Conservation (phyloP, 2,888 invertebrate genomes). For the Podabrus alpinus region DNA sequence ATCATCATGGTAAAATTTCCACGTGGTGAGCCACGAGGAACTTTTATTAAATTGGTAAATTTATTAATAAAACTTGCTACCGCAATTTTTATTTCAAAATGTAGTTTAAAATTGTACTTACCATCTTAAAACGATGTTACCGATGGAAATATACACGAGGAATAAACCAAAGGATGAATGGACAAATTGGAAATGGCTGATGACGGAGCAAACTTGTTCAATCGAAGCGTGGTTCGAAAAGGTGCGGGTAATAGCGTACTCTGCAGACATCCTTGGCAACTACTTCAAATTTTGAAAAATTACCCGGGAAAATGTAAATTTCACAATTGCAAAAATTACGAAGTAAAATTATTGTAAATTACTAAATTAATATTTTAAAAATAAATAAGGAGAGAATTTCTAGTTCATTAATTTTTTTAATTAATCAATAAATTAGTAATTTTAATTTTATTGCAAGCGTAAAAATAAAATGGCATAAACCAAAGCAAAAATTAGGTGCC, state of each 20-base stretch:
- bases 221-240: neutral
- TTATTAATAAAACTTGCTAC: neutral
- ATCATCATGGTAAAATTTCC: conserved; percentile 64
- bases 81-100: neutral
- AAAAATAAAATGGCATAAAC: too few species aligned
- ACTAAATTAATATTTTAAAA: too few species aligned
- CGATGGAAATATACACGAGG: neutral
- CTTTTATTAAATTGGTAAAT: neutral
- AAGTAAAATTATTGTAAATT: too few species aligned
- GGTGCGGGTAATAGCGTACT: neutral
- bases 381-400: too few species aligned
- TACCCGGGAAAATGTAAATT: neutral
- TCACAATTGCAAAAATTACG: too few species aligned
- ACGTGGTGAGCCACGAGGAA: neutral
- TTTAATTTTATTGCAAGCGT: too few species aligned
- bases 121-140: neutral
- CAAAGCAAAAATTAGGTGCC: too few species aligned
- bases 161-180: neutral
- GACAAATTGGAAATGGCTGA: neutral
- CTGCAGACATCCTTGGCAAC: neutral
- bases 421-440: too few species aligned
- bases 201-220: neutral
- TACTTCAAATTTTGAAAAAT: neutral
- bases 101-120: neutral
- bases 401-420: too few species aligned